Conservation (phyloP, 2,888 invertebrate genomes). For the Phaedon cochleariae region DNA sequence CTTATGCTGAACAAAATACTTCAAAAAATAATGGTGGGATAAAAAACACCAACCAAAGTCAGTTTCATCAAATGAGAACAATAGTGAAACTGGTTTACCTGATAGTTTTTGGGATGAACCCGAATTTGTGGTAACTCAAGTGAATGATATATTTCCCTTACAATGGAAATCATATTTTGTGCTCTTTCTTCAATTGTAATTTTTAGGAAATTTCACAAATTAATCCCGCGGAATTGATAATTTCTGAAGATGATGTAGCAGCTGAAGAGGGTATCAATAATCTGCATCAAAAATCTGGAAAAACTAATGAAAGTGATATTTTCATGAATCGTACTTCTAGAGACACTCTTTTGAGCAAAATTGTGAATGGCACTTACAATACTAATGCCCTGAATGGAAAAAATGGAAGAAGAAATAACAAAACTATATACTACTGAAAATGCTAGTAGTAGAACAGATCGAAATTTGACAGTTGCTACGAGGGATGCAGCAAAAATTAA, state of each 20-base stretch:
- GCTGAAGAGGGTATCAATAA: slow-evolving; percentile 34
- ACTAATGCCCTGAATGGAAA: slow-evolving; percentile 42
- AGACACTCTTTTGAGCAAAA: slow-evolving; percentile 55
- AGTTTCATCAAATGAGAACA: slow-evolving; percentile 21
- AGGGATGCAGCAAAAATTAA: slow-evolving; percentile 40
- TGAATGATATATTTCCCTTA: slow-evolving; percentile 12
- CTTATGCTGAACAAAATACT: too few relatives aligned
- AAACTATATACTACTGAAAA: slow-evolving; percentile 9
- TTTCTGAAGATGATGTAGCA: slow-evolving; percentile 28
- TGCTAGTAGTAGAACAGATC: slow-evolving; percentile 11
- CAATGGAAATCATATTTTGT: slow-evolving; percentile 36
- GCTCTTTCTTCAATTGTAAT: slow-evolving; percentile 15
- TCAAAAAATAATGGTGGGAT: too few relatives aligned
- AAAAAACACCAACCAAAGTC: slow-evolving; percentile 25
- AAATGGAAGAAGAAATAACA: slow-evolving; percentile 29
- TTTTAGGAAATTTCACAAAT: slow-evolving; percentile 30
- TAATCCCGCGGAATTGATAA: slow-evolving; percentile 20
- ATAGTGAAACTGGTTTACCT: slow-evolving; percentile 10
- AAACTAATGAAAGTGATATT: slow-evolving; percentile 43
- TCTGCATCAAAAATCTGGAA: slow-evolving; percentile 28
- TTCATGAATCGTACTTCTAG: slow-evolving; percentile 56
- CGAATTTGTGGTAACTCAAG: slow-evolving; percentile 34
- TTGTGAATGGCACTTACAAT: slow-evolving; percentile 54
- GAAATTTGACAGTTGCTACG: slow-evolving; percentile 43
- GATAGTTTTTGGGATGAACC: slow-evolving; percentile 37